These are phyloP conservation scores for Scaptomyza montana DNA, from an alignment of 1,140 invertebrate species.

Conservation along the genomic window DNA sequence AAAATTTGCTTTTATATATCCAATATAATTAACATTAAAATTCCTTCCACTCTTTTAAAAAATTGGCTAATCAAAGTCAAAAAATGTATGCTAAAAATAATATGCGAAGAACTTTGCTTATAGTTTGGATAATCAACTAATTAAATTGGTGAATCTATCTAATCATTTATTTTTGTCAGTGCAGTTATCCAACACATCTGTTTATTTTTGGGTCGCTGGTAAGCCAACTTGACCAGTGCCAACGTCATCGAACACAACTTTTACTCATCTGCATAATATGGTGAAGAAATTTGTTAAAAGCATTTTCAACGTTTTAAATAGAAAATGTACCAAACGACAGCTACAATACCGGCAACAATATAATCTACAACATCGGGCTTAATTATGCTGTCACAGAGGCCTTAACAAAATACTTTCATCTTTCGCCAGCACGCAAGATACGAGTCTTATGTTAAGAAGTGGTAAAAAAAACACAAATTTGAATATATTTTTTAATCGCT, in stretches of 20 bases:
- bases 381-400: slow-evolving; percentile 79
- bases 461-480: slow-evolving; percentile 41
- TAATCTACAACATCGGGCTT: slow-evolving; percentile 48
- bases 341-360: slow-evolving; percentile 22
- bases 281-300: slow-evolving; percentile 59
- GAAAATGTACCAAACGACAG: slow-evolving; percentile 36
- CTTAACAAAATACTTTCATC: slow-evolving; percentile 74
- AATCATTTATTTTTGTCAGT: slow-evolving; percentile 4
- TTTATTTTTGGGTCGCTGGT: slow-evolving; percentile 15
- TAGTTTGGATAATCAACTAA: slow-evolving; percentile 7
- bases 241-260: slow-evolving; percentile 46
- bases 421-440: slow-evolving; percentile 53
- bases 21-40: neutral
- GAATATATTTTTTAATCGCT: slow-evolving; percentile 74
- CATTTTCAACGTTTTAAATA: slow-evolving; percentile 69
- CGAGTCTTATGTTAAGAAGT: slow-evolving; percentile 26
- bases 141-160: slow-evolving; percentile 30
- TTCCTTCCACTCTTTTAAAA: neutral
- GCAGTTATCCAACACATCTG: slow-evolving; percentile 32
- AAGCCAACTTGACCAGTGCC: slow-evolving; percentile 3
- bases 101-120: no score
- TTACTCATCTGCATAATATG: slow-evolving; percentile 74
- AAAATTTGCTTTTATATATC: no score
- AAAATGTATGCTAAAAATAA: no score
- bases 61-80: neutral